phyloP scores from a whole-genome alignment of 64 coral and sea anemone genomes.

The Cladopsammia gracilis region DNA sequence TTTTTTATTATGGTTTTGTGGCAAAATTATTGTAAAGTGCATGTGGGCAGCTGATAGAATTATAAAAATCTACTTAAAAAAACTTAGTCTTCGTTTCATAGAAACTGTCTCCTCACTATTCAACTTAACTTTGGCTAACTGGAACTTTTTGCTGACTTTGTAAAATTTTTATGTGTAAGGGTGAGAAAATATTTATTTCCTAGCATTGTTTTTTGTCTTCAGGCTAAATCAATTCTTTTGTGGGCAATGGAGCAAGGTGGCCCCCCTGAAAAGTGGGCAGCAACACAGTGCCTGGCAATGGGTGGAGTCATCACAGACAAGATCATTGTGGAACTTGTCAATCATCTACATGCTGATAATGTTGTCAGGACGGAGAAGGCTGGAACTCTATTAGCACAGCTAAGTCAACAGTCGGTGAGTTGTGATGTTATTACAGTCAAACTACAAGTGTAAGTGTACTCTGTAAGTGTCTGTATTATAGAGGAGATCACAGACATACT shows the following conservation, averaged over 20 bases:
- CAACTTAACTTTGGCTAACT: too few relatives aligned
- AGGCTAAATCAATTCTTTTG: conserved; percentile 75
- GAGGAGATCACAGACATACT: too few relatives aligned
- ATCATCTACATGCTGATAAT: conserved; percentile 89
- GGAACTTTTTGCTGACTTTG: too few relatives aligned
- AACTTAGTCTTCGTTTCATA: too few relatives aligned
- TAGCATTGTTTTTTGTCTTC: not conserved
- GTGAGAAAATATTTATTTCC: not conserved
- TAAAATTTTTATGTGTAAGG: too few relatives aligned
- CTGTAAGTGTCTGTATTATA: too few relatives aligned
- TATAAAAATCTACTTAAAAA: too few relatives aligned
- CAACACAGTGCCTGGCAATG: conserved; percentile 84
- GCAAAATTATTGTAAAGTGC: too few relatives aligned
- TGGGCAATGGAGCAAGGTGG: conserved; percentile 94
- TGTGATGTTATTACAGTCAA: not conserved
- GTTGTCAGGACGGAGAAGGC: conserved; percentile 83
- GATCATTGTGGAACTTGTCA: conserved; percentile 82
- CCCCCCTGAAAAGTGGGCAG: conserved; percentile 89
- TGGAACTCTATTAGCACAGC: conserved; percentile 71
- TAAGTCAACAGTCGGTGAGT: conserved; percentile 90
- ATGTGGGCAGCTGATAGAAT: too few relatives aligned
- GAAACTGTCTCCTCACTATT: too few relatives aligned
- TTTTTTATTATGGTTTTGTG: too few relatives aligned
- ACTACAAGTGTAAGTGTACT: too few relatives aligned
- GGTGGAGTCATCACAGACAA: conserved; percentile 69